Percentiles rank a stretch among this genome's conserved stretches.
Conservation (phyloP, 2,113 vertebrate genomes). For the Halcyon malimbica region DNA sequence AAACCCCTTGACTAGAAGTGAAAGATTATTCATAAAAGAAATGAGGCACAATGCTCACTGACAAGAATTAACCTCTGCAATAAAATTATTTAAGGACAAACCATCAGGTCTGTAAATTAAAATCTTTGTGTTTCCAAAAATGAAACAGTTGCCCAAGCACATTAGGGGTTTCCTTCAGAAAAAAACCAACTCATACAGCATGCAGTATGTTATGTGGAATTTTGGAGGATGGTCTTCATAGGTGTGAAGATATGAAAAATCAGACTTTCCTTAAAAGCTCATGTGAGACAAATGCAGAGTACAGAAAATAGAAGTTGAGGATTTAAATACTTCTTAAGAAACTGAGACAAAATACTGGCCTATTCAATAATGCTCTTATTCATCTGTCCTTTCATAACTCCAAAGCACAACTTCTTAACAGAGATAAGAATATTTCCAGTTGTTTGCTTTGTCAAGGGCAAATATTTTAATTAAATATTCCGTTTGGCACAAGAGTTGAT, state of each 20-base stretch:
- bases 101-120: not conserved
- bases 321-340: not conserved
- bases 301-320: not conserved
- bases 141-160: not conserved
- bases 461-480: not conserved
- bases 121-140: not conserved
- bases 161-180: not conserved
- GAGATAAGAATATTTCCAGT: not conserved
- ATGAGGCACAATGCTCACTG: not conserved
- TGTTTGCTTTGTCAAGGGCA: not conserved
- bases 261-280: not conserved
- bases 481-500: not conserved
- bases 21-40: not conserved
- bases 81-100: not conserved
- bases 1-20: not conserved
- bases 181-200: not conserved
- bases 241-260: not conserved
- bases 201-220: not conserved
- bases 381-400: not conserved
- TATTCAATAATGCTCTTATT: not conserved
- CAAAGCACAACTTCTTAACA: not conserved
- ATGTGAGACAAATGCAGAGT: not conserved
- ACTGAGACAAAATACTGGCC: not conserved
- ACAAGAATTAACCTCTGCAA: not conserved
- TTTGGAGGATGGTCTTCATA: not conserved